Evolutionary conservation across 1,140 invertebrate species (phyloP).

Genomic region (Lasioglossum baleicum): DNA sequence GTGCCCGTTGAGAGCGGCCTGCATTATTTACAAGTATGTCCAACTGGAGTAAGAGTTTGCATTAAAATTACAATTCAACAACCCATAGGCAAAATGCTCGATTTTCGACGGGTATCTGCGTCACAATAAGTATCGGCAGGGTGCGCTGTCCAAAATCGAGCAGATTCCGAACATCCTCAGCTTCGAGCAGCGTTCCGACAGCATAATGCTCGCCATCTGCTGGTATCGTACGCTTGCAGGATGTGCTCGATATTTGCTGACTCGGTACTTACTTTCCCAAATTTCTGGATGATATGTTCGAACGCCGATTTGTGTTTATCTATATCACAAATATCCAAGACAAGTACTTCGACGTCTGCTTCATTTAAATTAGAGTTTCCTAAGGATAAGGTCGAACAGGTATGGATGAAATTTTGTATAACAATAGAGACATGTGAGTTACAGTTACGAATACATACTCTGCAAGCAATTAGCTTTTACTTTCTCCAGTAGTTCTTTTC

Average conservation of each 20-base stretch:
- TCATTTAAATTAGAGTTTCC: slow-evolving; percentile 79
- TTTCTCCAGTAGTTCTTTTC: slow-evolving; percentile 85
- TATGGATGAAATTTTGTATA: background rate
- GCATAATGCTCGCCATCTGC: too few species aligned
- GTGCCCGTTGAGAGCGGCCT: slow-evolving; percentile 88
- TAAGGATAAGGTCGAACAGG: slow-evolving; percentile 50
- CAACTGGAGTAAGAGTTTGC: slow-evolving; percentile 78
- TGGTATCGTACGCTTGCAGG: too few species aligned
- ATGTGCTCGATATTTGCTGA: too few species aligned
- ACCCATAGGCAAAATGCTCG: too few species aligned
- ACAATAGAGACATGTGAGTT: too few species aligned
- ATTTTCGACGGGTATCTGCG: too few species aligned
- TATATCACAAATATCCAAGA: slow-evolving; percentile 86
- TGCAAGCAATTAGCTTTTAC: slow-evolving; percentile 87
- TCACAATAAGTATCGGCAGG: too few species aligned
- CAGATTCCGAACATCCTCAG: too few species aligned
- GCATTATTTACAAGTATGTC: slow-evolving; percentile 92
- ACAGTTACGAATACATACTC: slow-evolving; percentile 60
- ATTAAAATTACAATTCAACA: background rate
- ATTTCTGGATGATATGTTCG: slow-evolving; percentile 85
- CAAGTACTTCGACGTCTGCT: slow-evolving; percentile 85
- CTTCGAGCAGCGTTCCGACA: too few species aligned
- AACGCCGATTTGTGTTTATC: slow-evolving; percentile 84
- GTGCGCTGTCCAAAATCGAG: too few species aligned
- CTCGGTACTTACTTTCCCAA: slow-evolving; percentile 82